Evolutionary conservation across 1,140 invertebrate species (phyloP), one percentile per base, ranked within the genome.

Genomic region (Lutraria rhynchaena): DNA sequence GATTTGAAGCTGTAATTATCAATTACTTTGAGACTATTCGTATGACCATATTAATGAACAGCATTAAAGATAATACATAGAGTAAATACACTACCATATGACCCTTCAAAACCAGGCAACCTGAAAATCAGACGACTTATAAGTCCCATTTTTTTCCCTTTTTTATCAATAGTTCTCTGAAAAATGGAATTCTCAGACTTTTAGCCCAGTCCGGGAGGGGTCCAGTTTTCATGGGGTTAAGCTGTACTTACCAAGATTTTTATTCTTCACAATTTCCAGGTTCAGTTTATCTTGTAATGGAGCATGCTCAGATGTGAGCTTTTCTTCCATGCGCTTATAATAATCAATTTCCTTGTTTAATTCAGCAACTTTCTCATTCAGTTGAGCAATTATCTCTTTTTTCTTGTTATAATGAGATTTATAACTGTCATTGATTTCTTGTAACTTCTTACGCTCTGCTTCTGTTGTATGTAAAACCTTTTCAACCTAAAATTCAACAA

Each of bases 391-490:
- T 17, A 65, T 73, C 13, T 83, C 76, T 51, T 87, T 86, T 69
- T 85, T 85, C 63, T 85, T 83, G 73, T 71, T 82, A 67, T 86
- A 86, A 49, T 87, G 71, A 46, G 82, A 29, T 24, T 78, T 81
- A 41, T 87, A 87, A 24, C 82, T 61, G 11, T 80, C 80, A 29
- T 70, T 82, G 24, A 78, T 67, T 22, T 83, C 53, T 17, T 82
- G 69, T 35, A 78, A 29, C 22, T 83, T 83, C 46, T 81, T 57
- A 33, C 27, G 41, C 19, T 87, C 82, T 3, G 57, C 73, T 44
- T 69, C 67, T 19, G 63, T 63, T 19, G 60, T 35, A 37, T 60
- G 76, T 15, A 84, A 58, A 19, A 63, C 73, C 35, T 82, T 67
- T 63, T 83, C 60, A 22, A 83, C 35, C 84, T 85, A 60, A 19